Evolutionary conservation across 2,797 vertebrate species (phyloP), one percentile per base, ranked within the genome.

Genomic region (Enteromius trimaculatus): DNA sequence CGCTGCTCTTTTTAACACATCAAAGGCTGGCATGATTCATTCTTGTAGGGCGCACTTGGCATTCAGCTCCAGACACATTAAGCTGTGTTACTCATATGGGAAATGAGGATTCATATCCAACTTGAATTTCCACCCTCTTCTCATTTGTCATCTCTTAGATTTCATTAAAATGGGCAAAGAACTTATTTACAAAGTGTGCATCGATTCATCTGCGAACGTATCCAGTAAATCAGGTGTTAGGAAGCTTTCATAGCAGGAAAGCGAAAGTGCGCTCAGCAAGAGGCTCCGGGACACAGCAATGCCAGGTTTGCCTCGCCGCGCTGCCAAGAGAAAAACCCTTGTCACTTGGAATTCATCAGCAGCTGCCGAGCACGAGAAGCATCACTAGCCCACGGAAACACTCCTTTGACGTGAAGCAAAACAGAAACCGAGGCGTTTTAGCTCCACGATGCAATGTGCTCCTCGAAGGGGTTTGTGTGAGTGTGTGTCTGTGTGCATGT

Each of bases 371-470:
- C 69, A 83, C 58, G 47, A 34, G 69, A 39, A 53, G 68, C 79
- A 71, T 92, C 89, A 91, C 88, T 23, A 2, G 87, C 82, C 42
- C 64, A 42, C n/a, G 83, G 86, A 88, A 80, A 90, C 78, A 72
- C 90, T 47, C 9, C 37, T 79, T 77, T 86, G 88, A 93, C 85
- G 19, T 88, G 89, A 90, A 89, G 88, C 55, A 79, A 90, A 44
- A 89, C 88, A 87, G 76, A 92, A 89, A 89, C 85, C 8, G 39
- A 85, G 87, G 86, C 80, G 82, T 81, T 91, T 90, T 88, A 85
- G 83, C 86, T 85, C 77, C 77, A 86, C 84, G 81, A 87, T 88
- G 87, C 81, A 80, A 64, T 86, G 79, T 86, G 88, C 83, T 84
- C 74, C 79, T 87, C 89, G 89, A 81, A 86, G 82, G 87, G 84